Conservation (phyloP, 1,140 invertebrate species). For the Drosophila lacteicornis region DNA sequence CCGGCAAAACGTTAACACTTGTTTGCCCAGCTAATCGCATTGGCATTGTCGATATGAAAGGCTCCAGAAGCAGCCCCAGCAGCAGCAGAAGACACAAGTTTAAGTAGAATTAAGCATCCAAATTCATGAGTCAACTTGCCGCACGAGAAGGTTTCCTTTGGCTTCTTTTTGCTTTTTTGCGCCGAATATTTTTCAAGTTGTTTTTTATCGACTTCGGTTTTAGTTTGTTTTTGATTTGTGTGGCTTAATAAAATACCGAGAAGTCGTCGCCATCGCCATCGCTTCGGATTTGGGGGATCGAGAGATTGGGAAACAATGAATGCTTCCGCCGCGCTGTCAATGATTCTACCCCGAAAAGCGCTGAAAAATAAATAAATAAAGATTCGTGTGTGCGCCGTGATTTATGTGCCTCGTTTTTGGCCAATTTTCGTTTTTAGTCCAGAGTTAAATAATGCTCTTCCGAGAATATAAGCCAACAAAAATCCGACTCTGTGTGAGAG, state of each 20-base stretch:
- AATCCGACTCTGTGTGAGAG: background rate
- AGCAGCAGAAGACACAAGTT: constrained; percentile 50
- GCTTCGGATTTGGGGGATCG: constrained; percentile 46
- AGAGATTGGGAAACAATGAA: constrained; percentile 80
- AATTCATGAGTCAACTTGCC: constrained; percentile 77
- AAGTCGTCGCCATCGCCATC: constrained; percentile 63
- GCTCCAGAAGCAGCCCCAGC: constrained; percentile 34
- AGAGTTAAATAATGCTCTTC: constrained; percentile 81
- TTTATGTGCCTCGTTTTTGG: constrained; percentile 80
- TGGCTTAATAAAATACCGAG: constrained; percentile 83
- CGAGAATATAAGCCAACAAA: constrained; percentile 67
- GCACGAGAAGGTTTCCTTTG: constrained; percentile 55
- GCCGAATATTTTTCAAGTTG: constrained; percentile 22
- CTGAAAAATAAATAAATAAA: constrained; percentile 43
- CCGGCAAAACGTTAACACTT: constrained; percentile 77
- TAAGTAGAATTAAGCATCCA: constrained; percentile 81
- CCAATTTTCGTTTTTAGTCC: constrained; percentile 82
- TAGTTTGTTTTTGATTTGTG: constrained; percentile 76
- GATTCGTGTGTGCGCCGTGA: constrained; percentile 59
- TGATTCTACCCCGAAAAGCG: constrained; percentile 75
- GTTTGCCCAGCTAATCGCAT: constrained; percentile 74
- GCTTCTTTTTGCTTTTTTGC: constrained; percentile 27
- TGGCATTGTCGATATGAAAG: constrained; percentile 57
- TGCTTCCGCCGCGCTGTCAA: constrained; percentile 80
- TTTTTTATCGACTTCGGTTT: constrained; percentile 26